Evolutionary conservation across 2,888 invertebrate species (phyloP).

Genomic region (Acanthococcus lagerstroemiae): DNA sequence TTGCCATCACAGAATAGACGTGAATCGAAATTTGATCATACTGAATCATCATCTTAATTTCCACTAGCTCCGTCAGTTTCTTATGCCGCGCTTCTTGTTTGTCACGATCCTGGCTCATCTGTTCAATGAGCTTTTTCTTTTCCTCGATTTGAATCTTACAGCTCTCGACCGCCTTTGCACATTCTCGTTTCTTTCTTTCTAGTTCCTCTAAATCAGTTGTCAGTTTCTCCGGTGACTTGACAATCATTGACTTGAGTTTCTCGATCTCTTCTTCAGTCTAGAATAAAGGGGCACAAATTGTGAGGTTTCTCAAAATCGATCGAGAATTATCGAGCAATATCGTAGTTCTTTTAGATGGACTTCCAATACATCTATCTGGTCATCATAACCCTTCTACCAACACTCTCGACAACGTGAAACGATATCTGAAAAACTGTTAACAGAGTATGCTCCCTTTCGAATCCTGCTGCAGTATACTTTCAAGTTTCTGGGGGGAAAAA

Average conservation of each 20-base stretch:
- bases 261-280: constrained; percentile 5
- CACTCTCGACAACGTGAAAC: too few species aligned
- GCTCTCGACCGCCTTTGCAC: neutral
- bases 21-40: neutral
- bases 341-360: too few species aligned
- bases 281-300: neutral
- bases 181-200: constrained; percentile 7
- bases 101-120: neutral
- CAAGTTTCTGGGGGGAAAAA: too few species aligned
- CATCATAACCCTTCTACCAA: too few species aligned
- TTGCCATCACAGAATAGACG: neutral
- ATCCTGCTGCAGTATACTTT: too few species aligned
- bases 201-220: neutral
- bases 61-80: constrained; percentile 1
- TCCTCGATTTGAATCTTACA: constrained; percentile 9
- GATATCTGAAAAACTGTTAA: neutral
- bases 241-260: constrained; percentile 6
- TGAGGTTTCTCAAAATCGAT: too few species aligned
- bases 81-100: constrained; percentile 7
- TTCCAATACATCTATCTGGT: too few species aligned
- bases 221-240: constrained; percentile 15
- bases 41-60: neutral
- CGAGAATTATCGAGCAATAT: too few species aligned
- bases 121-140: constrained; percentile 10
- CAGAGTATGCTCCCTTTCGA: neutral